Percentiles rank a stretch among this genome's conserved stretches.
These are phyloP conservation scores for Halichondria panicea DNA, from an alignment of 37 sponge, comb jelly and placozoan species.

Conservation along the genomic window DNA sequence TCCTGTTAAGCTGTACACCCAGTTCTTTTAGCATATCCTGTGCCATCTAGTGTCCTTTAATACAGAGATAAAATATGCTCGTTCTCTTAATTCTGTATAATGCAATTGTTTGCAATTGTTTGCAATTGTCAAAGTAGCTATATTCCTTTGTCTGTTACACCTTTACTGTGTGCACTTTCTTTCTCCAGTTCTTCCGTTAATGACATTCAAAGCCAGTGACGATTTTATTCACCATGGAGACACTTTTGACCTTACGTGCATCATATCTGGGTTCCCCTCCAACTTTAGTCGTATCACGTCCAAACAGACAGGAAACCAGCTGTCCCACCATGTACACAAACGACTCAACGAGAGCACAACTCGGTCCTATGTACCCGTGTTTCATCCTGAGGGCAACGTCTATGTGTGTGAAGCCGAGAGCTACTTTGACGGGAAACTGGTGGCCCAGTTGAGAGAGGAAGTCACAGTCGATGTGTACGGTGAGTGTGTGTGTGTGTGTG, in stretches of 20 bases:
- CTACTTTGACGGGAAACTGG: slow-evolving; percentile 3
- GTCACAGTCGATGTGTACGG: slow-evolving; percentile 7
- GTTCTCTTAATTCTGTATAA: background rate
- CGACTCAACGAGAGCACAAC: background rate
- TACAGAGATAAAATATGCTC: no score
- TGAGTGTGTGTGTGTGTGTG: background rate
- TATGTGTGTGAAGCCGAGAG: slow-evolving; percentile 14
- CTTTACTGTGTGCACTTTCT: background rate
- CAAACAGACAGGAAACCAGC: background rate
- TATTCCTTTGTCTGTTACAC: background rate
- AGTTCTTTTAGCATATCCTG: no score
- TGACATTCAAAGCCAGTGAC: slow-evolving; percentile 11
- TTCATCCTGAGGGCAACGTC: slow-evolving; percentile 4
- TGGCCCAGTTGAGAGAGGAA: slow-evolving; percentile 8
- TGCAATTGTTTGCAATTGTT: background rate
- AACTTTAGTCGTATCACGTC: slow-evolving; percentile 13
- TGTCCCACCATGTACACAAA: background rate
- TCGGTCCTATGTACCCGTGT: background rate
- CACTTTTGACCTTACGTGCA: slow-evolving; percentile 19
- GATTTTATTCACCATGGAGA: slow-evolving; percentile 4
- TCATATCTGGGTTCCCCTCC: slow-evolving; percentile 4
- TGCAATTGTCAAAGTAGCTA: background rate
- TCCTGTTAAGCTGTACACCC: no score
- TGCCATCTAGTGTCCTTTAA: no score
- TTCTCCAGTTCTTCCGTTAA: slow-evolving; percentile 33